Base-by-base conservation (phyloP, 2,888 invertebrate species). In the Acronicta leporina region DNA sequence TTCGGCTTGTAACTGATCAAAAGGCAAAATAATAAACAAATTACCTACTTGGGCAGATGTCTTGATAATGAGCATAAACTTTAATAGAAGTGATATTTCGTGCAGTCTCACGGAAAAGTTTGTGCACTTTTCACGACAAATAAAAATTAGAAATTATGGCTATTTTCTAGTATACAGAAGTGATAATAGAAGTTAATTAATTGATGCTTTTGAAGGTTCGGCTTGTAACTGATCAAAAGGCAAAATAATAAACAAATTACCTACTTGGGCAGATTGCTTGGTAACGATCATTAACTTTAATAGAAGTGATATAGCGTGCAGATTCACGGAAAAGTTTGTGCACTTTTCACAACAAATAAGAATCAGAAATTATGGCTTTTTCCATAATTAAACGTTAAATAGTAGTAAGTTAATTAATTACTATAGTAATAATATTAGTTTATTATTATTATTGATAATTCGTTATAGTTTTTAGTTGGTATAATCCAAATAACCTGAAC, bases 1-100 rank as follows among this genome's bases (percentile, higher is more conserved):
- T 38, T 55, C 25, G 46, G 71, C 55, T 76, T 54, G 50, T 45
- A 68, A 64, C 51, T 62, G 55, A 68, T 76, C 70, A 72, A 76
- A 75, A 71, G 63, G 15, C 50, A 43, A 30, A 42, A 20, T 60
- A 50, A 52, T 58, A 67, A 45, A 60, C 49, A 69, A 55, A 64
- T 63, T 54, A 50, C 20, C 4, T 20, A 20, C 40, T 53, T 57
- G 25, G 41, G 45, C 38, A 64, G 56, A 54, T 49, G 55, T 51
- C 16, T 54, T 56, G n/a, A 9, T 11, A 68, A 33, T 41, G 40
- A 38, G 41, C n/a, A n/a, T 35, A 10, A 54, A 55, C 8, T 33
- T 52, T 44, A 20, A 20, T 11, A 27, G 40, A 40, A 25, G 1
- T 35, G 8, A 33, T 33, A 30, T 33, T 33, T 9, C 10, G 38